Evolutionary conservation across 2,113 vertebrate genomes (phyloP), one percentile per base, ranked within the genome.

Genomic region (Mohoua ochrocephala): DNA sequence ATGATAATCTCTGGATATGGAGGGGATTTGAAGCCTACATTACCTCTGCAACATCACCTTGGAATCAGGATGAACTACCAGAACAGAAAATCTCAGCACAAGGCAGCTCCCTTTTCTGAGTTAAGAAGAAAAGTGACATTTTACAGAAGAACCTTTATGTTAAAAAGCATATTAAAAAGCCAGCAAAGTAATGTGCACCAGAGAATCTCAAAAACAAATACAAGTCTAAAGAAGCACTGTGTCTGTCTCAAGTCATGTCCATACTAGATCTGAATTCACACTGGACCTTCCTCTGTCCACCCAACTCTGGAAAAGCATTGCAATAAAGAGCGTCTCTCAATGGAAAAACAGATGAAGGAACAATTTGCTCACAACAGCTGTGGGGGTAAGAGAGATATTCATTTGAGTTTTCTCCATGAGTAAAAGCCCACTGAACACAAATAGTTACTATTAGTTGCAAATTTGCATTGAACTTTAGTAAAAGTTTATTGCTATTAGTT

Each of bases 281-380:
- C 7, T 19, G 41, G 14, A 45, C 24, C 19, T 71, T 84, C 18
- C 15, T 61, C 15, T 31, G 13, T 26, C 33, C 6, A 47, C 10
- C 10, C 11, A n/a, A 0, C 35, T 60, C 45, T 50, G 37, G 15
- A 57, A 84, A 73, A 61, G 3, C 30, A 41, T 24, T 0, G 0
- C 31, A n/a, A 35, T 28, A 24, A 60, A 85, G 45, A 81, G 4
- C 22, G 70, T 30, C 10, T 53, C 41, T 52, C 45, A 26, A 5
- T 1, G 1, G 37, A 71, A 79, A 82, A 85, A 70, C 0, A 0
- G 13, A 5, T 15, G 19, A 65, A 56, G 28, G 8, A 39, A n/a
- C 13, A 63, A 28, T 63, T 35, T 63, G 10, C 47, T 50, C 30
- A 53, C 39, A 59, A n/a, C 10, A 42, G 33, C 44, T 28, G 8